Evolutionary conservation across 2,888 invertebrate species (phyloP).

Genomic region (Oligia latruncula): DNA sequence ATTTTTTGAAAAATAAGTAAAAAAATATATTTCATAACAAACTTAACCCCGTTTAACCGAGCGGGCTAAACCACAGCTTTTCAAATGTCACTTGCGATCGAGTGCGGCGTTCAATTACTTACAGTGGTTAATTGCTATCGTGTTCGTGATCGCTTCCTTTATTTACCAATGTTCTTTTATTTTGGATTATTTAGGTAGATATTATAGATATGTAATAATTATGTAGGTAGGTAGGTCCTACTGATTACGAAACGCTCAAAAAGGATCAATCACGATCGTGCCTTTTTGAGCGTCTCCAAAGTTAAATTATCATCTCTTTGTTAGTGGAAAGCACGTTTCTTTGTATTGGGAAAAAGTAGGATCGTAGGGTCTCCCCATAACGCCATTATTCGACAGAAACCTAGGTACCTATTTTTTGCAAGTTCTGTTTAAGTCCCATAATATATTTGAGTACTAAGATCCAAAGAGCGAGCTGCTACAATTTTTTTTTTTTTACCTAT

Average conservation of each 20-base stretch:
- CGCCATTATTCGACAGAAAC: neutral
- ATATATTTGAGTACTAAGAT: no score
- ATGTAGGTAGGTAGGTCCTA: neutral
- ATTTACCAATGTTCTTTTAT: conserved; percentile 12
- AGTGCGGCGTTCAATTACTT: conserved; percentile 66
- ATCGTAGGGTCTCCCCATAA: neutral
- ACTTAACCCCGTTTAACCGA: conserved; percentile 18
- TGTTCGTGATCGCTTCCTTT: conserved; percentile 67
- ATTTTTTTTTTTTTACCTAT: neutral
- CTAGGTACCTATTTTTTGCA: neutral
- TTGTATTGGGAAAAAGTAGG: neutral
- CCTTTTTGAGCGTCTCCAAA: neutral
- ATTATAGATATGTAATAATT: neutral
- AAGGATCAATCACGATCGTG: neutral
- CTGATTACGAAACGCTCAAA: neutral
- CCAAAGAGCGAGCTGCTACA: neutral
- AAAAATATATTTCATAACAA: conserved; percentile 22
- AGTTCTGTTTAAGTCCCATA: neutral
- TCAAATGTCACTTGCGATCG: conserved; percentile 63
- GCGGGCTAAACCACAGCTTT: conserved; percentile 61
- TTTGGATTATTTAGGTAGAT: neutral
- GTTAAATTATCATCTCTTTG: neutral
- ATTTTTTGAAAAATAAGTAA: neutral
- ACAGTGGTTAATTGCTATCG: conserved; percentile 70
- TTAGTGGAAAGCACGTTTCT: neutral